These are phyloP conservation scores for Masticophis lateralis DNA, from an alignment of 2,797 vertebrate species.

Conservation along the genomic window DNA sequence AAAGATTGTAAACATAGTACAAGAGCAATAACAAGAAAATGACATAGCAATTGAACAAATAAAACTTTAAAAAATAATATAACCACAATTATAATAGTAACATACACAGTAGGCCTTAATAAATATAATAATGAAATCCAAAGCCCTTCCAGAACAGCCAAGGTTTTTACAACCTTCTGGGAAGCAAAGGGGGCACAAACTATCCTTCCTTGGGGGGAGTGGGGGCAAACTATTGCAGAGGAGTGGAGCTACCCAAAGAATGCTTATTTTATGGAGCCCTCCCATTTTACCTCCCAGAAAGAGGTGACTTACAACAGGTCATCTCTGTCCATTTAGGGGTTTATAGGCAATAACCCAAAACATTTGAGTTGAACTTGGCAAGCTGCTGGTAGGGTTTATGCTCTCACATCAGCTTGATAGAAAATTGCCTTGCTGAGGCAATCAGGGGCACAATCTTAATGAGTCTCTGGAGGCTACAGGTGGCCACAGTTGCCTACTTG, in stretches of 20 bases:
- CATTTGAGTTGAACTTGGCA: neutral
- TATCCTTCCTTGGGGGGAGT: neutral
- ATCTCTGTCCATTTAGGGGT: neutral
- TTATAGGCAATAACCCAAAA: neutral
- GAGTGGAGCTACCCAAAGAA: neutral
- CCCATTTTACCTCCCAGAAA: neutral
- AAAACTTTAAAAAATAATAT: neutral
- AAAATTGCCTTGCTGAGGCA: neutral
- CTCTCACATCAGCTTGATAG: neutral
- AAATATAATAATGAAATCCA: neutral
- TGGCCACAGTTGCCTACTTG: neutral
- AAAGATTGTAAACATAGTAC: neutral
- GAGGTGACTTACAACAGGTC: neutral
- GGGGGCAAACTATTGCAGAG: neutral
- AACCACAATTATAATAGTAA: neutral
- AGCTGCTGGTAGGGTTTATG: neutral
- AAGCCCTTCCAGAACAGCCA: neutral
- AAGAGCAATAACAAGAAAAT: neutral
- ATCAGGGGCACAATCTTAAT: neutral
- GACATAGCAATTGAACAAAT: neutral
- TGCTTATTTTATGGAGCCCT: neutral
- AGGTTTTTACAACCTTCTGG: neutral
- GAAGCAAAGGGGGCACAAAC: neutral
- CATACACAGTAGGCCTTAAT: neutral
- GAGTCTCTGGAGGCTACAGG: neutral